Evolutionary conservation across 1,140 invertebrate genomes (phyloP), one percentile per base, ranked within the genome.

Genomic region (Panagrolaimus sp.): DNA sequence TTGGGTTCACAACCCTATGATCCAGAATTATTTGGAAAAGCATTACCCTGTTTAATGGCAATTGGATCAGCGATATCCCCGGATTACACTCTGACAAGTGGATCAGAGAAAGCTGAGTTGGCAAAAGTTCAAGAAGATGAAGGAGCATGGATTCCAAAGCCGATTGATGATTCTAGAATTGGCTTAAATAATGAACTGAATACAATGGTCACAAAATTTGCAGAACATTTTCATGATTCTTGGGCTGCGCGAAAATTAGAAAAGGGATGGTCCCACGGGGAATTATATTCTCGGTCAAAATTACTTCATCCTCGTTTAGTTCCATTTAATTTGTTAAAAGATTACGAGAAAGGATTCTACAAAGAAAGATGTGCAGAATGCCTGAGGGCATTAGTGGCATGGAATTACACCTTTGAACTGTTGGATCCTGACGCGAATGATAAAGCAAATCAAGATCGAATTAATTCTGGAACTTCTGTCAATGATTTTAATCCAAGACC

Each of bases 201-300:
- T 79, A 90, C 89, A 48, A 90, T 98, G 70, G 90, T 95, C 0
- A 90, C 92, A 81, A 94, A 96, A 83, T 99, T 98, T 87, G 94
- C 94, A 0, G 96, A 99, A 83, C 96, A 99, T 85, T 98, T 94
- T 83, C 96, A 98, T 83, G 95, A 98, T 84, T 93, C 93, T 63
- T 99, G 96, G 96, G 93, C 73, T 52, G 58, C 71, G 26, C 67
- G 73, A 58, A 78, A 83, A 43, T 32, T 73, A 45, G 58, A 72
- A 28, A 76, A 93, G 78, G 89, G 91, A 28, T 99, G 96, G 96
- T 88, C 88, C 4, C 92, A 91, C 82, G 94, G 92, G 0, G 92
- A 94, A 26, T 87, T 88, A 1, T 96, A 91, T 88, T 93, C 91
- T 7, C 91, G 94, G 76, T 85, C 87, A 1, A 90, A 91, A 67